phyloP scores from a whole-genome alignment of 2,113 vertebrate genomes.

The Sakesphorus luctuosus region DNA sequence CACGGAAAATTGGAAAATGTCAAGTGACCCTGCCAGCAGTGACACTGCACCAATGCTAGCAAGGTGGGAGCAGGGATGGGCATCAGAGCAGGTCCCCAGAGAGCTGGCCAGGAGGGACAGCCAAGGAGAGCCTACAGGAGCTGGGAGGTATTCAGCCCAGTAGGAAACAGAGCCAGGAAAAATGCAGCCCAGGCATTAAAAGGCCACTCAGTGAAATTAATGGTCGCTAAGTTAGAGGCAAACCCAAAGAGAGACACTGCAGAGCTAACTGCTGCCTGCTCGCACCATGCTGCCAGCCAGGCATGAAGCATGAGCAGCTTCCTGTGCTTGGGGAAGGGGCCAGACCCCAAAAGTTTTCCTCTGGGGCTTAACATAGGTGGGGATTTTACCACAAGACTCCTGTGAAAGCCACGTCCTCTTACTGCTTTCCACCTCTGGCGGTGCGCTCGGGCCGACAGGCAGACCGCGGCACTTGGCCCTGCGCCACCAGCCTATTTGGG shows the following conservation, averaged over 20 bases:
- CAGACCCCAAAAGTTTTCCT: neutral
- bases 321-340: neutral
- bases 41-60: rapidly evolving
- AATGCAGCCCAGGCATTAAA: neutral
- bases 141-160: neutral
- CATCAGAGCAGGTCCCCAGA: neutral
- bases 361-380: neutral
- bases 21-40: rapidly evolving
- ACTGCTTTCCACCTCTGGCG: neutral
- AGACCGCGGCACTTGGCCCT: neutral
- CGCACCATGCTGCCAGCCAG: neutral
- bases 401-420: neutral
- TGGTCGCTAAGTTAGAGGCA: neutral
- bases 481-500: neutral
- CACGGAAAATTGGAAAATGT: neutral
- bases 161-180: neutral
- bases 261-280: neutral
- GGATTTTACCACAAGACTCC: neutral
- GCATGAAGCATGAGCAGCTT: rapidly evolving
- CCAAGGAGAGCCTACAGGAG: neutral
- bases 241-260: neutral
- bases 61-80: neutral
- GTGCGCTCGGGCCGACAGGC: rapidly evolving
- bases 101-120: neutral
- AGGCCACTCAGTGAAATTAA: slow-evolving; percentile 38